Conservation (phyloP, 2,888 invertebrate species). For the Oegoconia quadripuncta region DNA sequence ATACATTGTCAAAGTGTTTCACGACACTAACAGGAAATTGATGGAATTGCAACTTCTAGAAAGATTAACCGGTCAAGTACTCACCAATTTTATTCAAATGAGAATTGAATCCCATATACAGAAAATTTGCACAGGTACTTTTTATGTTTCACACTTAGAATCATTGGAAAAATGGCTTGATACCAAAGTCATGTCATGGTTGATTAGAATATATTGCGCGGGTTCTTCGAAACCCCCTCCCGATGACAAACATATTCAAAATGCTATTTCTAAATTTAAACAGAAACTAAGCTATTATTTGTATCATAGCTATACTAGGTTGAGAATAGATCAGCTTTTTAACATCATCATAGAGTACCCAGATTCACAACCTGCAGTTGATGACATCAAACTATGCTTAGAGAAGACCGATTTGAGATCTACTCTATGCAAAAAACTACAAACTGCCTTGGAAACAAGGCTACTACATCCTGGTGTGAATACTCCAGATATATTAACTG, state of each 20-base stretch:
- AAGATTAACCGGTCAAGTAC: constrained; percentile 89
- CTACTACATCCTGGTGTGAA: constrained; percentile 96
- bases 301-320: constrained; percentile 92
- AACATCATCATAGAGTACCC: constrained; percentile 98
- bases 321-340: constrained; percentile 94
- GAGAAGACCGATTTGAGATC: constrained; percentile 91
- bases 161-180: constrained; percentile 92
- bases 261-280: constrained; percentile 83
- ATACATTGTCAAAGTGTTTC: constrained; percentile 84
- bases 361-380: constrained; percentile 94
- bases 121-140: constrained; percentile 90
- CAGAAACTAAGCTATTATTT: constrained; percentile 89
- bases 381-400: constrained; percentile 92
- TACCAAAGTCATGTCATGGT: constrained; percentile 91
- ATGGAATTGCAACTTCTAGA: constrained; percentile 88
- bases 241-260: constrained; percentile 73
- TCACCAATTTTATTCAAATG: constrained; percentile 90
- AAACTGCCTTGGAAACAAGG: constrained; percentile 90
- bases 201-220: constrained; percentile 88
- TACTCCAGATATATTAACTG: constrained; percentile 96
- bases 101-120: constrained; percentile 92
- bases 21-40: constrained; percentile 88
- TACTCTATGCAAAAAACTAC: constrained; percentile 87
- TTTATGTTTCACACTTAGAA: constrained; percentile 89
- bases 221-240: constrained; percentile 80